Conservation (phyloP, 2,797 vertebrate species). For the Girardinus metallicus region DNA sequence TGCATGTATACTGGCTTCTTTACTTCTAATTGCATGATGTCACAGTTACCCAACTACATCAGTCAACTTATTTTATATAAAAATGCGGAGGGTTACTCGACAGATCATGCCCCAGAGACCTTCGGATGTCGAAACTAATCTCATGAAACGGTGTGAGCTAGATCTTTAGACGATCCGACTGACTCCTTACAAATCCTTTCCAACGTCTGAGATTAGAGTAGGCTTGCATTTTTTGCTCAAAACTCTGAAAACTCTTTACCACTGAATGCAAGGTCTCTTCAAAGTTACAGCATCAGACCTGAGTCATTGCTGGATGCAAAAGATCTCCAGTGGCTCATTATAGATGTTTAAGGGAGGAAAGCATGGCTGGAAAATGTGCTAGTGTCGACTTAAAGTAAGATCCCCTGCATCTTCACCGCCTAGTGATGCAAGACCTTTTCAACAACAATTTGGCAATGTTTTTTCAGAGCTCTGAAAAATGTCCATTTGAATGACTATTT, state of each 20-base stretch:
- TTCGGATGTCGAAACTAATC: slow-evolving; percentile 21
- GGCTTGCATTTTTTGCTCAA: slow-evolving; percentile 6
- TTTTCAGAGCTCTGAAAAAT: slow-evolving; percentile 12
- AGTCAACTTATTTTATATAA: slow-evolving; percentile 19
- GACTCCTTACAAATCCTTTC: background rate
- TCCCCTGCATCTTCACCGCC: slow-evolving; percentile 49
- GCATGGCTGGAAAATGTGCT: slow-evolving; percentile 41
- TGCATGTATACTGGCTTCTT: background rate
- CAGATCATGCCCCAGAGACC: slow-evolving; percentile 9
- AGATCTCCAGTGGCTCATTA: slow-evolving; percentile 43
- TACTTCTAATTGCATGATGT: slow-evolving; percentile 1
- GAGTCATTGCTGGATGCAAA: slow-evolving; percentile 59
- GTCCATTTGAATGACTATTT: slow-evolving; percentile 11
- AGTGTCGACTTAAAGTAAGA: slow-evolving; percentile 57
- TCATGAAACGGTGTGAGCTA: slow-evolving; percentile 14
- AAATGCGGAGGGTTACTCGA: slow-evolving; percentile 30
- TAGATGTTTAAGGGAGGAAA: slow-evolving; percentile 43
- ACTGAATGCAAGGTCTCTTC: slow-evolving; percentile 26
- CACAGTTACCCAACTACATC: slow-evolving; percentile 29
- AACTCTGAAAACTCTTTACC: slow-evolving; percentile 25
- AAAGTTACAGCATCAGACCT: slow-evolving; percentile 44
- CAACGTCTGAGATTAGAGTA: slow-evolving; percentile 19
- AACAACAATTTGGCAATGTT: slow-evolving; percentile 43
- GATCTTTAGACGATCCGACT: slow-evolving; percentile 21
- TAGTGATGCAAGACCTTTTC: slow-evolving; percentile 53